Base-by-base conservation (phyloP, 2,888 invertebrate genomes). In the Seira ritae region DNA sequence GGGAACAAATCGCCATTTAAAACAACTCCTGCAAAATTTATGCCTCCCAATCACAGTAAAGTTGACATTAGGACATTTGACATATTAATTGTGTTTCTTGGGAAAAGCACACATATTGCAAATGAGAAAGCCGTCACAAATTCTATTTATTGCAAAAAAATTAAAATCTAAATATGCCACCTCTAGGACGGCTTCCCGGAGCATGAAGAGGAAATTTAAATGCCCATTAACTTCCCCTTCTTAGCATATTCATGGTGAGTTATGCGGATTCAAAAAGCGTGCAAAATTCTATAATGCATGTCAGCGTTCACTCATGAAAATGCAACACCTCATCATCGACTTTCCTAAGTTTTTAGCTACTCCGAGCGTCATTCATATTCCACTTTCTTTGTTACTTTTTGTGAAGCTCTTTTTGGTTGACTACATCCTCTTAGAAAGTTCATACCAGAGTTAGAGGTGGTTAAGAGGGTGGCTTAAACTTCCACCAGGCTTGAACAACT, bases 401-500 rank as follows among this genome's bases (percentile, higher is more conserved):
- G 12, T n/a, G 10, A 15, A 60, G 10, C 60, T 60, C 17, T 60
- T n/a, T n/a, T n/a, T 60, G 15, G 17, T 60, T 8, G 17, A 10
- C 60, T 17, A 6, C 17, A 60, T 10, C 60, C 60, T n/a, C 17
- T 60, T 8, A 60, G n/a, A 60, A n/a, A 60, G 60, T 60, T 60
- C 15, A 17, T n/a, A n/a, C n/a, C n/a, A n/a, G 60, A 10, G 60
- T 60, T 66, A 68, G 65, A 65, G 70, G 70, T 77, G n/a, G n/a
- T 77, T 77, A 77, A 15, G 60, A 70, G 69, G 60, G 70, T 70
- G 46, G 69, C 77, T 77, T 77, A 77, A 77, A 70, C 17, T 70
- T 75, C 37, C 37, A 76, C 60, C 4, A 60, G 42, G 42, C 42
- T 42, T 12, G 42, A 42, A 8, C 15, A 60, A 60, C 10, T 60